phyloP scores from a whole-genome alignment of 2,888 invertebrate species.

The Mimas tiliae region DNA sequence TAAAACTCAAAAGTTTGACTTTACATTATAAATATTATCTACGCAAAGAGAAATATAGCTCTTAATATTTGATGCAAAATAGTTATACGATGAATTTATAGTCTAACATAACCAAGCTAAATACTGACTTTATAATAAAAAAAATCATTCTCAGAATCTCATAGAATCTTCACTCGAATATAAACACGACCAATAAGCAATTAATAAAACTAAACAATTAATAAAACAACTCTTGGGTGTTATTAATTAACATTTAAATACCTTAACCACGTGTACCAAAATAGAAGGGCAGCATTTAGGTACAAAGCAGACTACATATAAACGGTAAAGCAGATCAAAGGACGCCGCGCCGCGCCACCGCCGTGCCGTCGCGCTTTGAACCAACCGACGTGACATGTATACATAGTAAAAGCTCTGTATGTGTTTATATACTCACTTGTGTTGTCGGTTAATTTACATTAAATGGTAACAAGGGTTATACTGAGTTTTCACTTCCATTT shows the following conservation, averaged over 20 bases:
- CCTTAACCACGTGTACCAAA: constrained; percentile 45
- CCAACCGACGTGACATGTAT: constrained; percentile 49
- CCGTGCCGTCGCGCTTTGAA: constrained; percentile 57
- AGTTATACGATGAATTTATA: too few species aligned
- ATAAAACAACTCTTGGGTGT: too few species aligned
- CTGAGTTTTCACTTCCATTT: neutral
- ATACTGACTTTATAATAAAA: too few species aligned
- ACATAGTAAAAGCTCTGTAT: constrained; percentile 31
- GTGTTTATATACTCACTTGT: constrained; percentile 31
- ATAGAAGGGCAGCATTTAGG: constrained; percentile 56
- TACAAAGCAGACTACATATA: constrained; percentile 46
- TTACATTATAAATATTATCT: too few species aligned
- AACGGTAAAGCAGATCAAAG: constrained; percentile 57
- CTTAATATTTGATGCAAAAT: too few species aligned
- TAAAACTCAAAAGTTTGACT: too few species aligned
- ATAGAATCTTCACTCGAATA: too few species aligned
- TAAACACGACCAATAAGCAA: too few species aligned
- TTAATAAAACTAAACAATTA: too few species aligned
- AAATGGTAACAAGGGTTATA: neutral
- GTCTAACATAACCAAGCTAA: too few species aligned
- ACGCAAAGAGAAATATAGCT: too few species aligned
- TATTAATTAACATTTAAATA: constrained; percentile 2
- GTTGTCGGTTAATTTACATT: constrained; percentile 35
- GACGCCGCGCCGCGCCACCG: constrained; percentile 48
- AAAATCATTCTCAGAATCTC: too few species aligned